Conservation (phyloP, 2,113 vertebrate genomes). For the Eretmochelys imbricata region DNA sequence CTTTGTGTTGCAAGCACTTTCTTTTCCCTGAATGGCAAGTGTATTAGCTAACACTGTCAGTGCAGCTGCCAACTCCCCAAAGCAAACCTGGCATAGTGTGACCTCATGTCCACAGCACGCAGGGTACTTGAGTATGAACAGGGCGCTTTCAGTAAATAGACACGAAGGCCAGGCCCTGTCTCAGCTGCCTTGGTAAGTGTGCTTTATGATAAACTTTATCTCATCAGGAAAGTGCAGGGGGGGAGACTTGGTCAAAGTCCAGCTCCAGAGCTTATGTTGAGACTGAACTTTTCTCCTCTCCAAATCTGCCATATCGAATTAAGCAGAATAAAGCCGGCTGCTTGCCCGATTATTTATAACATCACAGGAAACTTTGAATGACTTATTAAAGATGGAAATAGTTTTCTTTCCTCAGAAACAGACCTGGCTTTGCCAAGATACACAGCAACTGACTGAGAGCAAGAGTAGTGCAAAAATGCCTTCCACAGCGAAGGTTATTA, state of each 20-base stretch:
- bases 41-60: conserved; percentile 75
- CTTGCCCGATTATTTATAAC: conserved; percentile 82
- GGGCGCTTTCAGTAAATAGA: conserved; percentile 63
- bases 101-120: conserved; percentile 64
- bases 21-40: conserved; percentile 70
- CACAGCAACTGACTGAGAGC: conserved; percentile 73
- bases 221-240: conserved; percentile 58
- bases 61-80: conserved; percentile 41
- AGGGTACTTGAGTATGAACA: background rate
- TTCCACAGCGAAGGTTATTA: conserved; percentile 73
- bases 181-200: conserved; percentile 61
- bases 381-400: conserved; percentile 84
- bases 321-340: conserved; percentile 80
- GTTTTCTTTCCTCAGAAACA: conserved; percentile 76
- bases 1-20: conserved; percentile 71
- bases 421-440: conserved; percentile 79
- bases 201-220: conserved; percentile 74
- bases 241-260: conserved; percentile 70
- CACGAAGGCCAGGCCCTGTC: conserved; percentile 58
- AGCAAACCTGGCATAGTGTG: conserved; percentile 66
- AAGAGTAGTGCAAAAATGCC: conserved; percentile 65
- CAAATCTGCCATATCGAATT: conserved; percentile 81
- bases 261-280: conserved; percentile 72
- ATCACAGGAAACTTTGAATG: conserved; percentile 82
- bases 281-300: conserved; percentile 73